Conservation (phyloP, 2,113 vertebrate species). For the Dipodomys spectabilis region DNA sequence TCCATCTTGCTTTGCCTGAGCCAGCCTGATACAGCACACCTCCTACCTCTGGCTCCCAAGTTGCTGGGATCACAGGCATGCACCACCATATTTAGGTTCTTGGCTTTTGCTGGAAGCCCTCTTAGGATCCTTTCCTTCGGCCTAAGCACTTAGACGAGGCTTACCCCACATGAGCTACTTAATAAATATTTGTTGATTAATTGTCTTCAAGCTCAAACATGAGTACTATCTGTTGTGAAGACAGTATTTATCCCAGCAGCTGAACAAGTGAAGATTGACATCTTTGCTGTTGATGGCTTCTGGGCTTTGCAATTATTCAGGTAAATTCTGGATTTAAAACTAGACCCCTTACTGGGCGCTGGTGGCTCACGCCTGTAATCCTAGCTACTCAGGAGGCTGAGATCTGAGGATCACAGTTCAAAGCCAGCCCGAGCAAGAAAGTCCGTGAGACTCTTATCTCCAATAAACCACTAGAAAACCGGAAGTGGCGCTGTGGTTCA, state of each 20-base stretch:
- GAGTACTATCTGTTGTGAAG: background rate
- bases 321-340: slow-evolving; percentile 45
- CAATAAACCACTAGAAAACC: too few species aligned
- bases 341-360: background rate
- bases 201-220: background rate
- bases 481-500: too few species aligned
- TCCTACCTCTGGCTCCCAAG: too few species aligned
- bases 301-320: slow-evolving; percentile 1
- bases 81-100: background rate
- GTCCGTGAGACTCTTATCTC: too few species aligned
- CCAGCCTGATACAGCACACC: too few species aligned
- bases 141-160: background rate
- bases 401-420: too few species aligned
- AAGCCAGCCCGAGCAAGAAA: too few species aligned
- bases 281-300: background rate
- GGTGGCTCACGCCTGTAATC: too few species aligned
- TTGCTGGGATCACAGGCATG: too few species aligned
- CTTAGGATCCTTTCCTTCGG: background rate
- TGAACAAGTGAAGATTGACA: background rate
- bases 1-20: too few species aligned
- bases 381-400: too few species aligned
- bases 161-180: background rate
- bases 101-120: background rate
- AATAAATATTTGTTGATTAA: slow-evolving; percentile 24
- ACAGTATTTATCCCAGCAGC: background rate